Evolutionary conservation across 2,888 invertebrate species (phyloP), one percentile per base, ranked within the genome.

Genomic region (Vanessa cardui): DNA sequence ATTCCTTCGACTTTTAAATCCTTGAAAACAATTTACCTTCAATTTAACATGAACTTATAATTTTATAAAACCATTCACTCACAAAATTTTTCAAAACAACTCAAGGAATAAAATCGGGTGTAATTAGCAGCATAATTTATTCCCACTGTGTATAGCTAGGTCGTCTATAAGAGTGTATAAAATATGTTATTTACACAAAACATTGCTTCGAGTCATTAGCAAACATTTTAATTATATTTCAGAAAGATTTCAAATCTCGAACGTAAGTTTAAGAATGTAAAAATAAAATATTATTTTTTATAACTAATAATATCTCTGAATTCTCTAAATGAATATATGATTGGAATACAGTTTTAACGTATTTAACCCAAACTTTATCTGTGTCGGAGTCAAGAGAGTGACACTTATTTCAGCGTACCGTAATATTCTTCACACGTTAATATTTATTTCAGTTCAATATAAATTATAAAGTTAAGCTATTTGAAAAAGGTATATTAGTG

Each of bases 301-400:
- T 3, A 39, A 39, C 4, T 39, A 39, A 39, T 39, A 12, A 39
- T 39, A 12, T 39, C 12, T 12, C 39, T 39, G 4, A 8, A 8
- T 12, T 39, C 2, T 9, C 39, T 47, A n/a, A 47, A 47, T 47
- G 6, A 16, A 18, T 12, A 9, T 26, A 26, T 26, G 4, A 26
- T 1, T 26, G 26, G 12, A 0, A 39, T 3, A 39, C 2, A 39
- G 12, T 39, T 3, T 39, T 39, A 12, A 39, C 39, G 12, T 39
- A 4, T 12, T 78, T 76, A 74, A 76, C 78, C 76, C 79, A 80
- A 80, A 80, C 81, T 79, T 78, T 78, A 73, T 67, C 68, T 68
- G 81, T 77, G 72, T 74, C 74, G 68, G 70, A 62, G 67, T 58
- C 46, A 56, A 56, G 52, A 56, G 44, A 39, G 47, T 8, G 50